A percentile compares a stretch with the other conserved stretches of the same genome.
These are phyloP conservation scores for Sparus aurata DNA, from an alignment of 2,797 vertebrate genomes.

Conservation along the genomic window DNA sequence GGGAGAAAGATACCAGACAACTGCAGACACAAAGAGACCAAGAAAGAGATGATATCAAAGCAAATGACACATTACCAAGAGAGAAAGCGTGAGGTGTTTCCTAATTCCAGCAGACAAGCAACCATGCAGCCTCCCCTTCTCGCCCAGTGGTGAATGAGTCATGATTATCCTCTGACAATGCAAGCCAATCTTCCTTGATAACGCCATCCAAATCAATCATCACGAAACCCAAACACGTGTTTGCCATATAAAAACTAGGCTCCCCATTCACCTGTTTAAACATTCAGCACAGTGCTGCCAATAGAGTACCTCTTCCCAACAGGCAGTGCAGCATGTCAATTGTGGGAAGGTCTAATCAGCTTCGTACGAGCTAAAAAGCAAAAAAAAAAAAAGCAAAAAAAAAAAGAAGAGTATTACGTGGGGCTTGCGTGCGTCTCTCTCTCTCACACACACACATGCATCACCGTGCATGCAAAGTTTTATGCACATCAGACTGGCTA, in stretches of 20 bases:
- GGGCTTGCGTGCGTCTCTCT: too few species aligned
- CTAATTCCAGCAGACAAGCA: slow-evolving; percentile 53
- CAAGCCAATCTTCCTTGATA: slow-evolving; percentile 50
- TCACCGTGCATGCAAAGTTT: slow-evolving; percentile 48
- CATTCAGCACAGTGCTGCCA: slow-evolving; percentile 47
- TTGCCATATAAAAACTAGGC: slow-evolving; percentile 44
- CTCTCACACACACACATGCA: slow-evolving; percentile 3
- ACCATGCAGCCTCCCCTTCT: slow-evolving; percentile 35
- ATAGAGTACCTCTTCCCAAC: slow-evolving; percentile 41
- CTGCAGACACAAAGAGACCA: slow-evolving; percentile 30
- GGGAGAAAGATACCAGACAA: slow-evolving; percentile 29
- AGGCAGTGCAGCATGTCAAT: slow-evolving; percentile 43
- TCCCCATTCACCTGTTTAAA: slow-evolving; percentile 51
- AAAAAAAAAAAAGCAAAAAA: not conserved
- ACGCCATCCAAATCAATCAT: slow-evolving; percentile 72
- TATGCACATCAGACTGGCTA: slow-evolving; percentile 43
- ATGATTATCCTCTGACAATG: slow-evolving; percentile 66
- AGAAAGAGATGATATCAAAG: slow-evolving; percentile 58
- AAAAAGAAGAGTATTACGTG: too few species aligned
- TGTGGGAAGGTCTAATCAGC: slow-evolving; percentile 56
- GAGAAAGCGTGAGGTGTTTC: slow-evolving; percentile 55
- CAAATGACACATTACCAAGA: slow-evolving; percentile 64
- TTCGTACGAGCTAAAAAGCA: not conserved
- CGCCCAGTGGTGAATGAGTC: slow-evolving; percentile 45
- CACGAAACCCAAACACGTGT: slow-evolving; percentile 67